These are phyloP conservation scores for Graptemys geographica DNA, from an alignment of 2,797 vertebrate species.

Conservation along the genomic window DNA sequence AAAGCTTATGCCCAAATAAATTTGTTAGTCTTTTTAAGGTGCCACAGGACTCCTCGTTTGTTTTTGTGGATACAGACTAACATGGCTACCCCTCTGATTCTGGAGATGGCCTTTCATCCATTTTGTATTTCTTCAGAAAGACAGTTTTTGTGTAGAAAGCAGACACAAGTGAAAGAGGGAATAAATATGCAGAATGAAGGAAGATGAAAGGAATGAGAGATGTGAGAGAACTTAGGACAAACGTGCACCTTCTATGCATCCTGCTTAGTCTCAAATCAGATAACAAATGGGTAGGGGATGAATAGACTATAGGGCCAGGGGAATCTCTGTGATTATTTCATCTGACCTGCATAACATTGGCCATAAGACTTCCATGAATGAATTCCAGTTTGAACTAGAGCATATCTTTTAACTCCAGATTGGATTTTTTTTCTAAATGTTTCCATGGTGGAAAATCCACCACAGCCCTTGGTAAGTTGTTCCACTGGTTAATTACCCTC, in stretches of 20 bases:
- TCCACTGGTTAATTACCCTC: background rate
- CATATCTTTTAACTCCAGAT: background rate
- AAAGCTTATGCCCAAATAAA: too few relatives aligned
- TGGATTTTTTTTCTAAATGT: background rate
- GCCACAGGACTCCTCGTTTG: too few relatives aligned
- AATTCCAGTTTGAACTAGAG: background rate
- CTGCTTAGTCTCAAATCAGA: background rate
- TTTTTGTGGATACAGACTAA: too few relatives aligned
- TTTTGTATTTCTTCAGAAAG: constrained; percentile 39
- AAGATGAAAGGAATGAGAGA: constrained; percentile 30
- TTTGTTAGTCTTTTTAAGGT: too few relatives aligned
- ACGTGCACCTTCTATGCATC: constrained; percentile 13
- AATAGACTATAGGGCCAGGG: constrained; percentile 12
- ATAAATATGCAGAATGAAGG: constrained; percentile 18
- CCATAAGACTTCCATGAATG: background rate
- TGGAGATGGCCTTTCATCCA: constrained; percentile 40
- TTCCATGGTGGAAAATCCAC: background rate
- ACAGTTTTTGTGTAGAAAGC: constrained; percentile 13
- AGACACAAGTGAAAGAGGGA: background rate
- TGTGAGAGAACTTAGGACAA: constrained; percentile 58
- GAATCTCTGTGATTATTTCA: background rate
- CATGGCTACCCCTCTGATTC: background rate
- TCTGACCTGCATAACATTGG: background rate
- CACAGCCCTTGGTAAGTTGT: background rate
- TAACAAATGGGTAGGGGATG: constrained; percentile 19